Evolutionary conservation across 2,888 invertebrate genomes (phyloP), one percentile per base, ranked within the genome.

Genomic region (Hartigia nigra): DNA sequence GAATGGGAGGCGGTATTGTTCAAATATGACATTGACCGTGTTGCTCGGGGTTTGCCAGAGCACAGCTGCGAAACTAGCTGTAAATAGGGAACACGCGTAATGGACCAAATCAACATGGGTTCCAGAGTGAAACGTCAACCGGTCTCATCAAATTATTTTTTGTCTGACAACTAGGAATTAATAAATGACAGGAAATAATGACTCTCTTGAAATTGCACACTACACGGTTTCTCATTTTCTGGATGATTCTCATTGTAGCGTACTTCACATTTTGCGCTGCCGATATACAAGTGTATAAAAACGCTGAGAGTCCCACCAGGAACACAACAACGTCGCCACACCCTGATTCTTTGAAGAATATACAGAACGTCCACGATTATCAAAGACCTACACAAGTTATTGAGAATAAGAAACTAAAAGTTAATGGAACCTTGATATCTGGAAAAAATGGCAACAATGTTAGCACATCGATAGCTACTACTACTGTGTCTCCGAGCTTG

Each of bases 151-250:
- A 31, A 72, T 34, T 32, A 39, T 35, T 1, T 36, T 75, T 34
- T 23, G 23, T n/a, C 5, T 32, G 12, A 14, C 72, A 72, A 72
- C 31, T 34, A 72, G 74, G 70, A 74, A 78, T 79, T 72, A 1
- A 83, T 83, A 80, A 83, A 86, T 86, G 87, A 79, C 79, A 79
- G 75, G 72, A 74, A 70, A 84, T 76, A 79, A 88, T 88, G 88
- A 87, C 84, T 80, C 85, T 81, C 55, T 84, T 82, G 70, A 87
- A 84, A 83, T 88, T 86, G 76, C 83, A 84, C 75, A 86, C 81
- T 75, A 86, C 86, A 76, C 83, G 85, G 69, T 84, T 84, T 80
- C 85, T 84, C 77, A 70, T 87, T 74, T 85, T 87, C 76, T 82
- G 88, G 75, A 81, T 84, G 75, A 87, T 86, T 77, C 84, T 86